Evolutionary conservation across 2,888 invertebrate genomes (phyloP).

Genomic region (Syritta pipiens): DNA sequence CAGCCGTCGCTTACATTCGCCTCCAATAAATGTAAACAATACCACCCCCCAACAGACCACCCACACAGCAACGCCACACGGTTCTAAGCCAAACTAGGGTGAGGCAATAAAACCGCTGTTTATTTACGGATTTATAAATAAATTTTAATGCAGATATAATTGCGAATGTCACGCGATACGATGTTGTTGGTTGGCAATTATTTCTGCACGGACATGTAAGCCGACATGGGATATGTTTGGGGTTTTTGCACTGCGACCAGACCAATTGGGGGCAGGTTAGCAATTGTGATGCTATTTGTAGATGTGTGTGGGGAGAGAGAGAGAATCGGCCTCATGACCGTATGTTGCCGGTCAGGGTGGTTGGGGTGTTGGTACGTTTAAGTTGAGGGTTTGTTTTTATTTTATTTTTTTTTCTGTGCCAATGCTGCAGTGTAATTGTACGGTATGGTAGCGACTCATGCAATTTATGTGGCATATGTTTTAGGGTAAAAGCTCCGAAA

Average conservation of each 20-base stretch:
- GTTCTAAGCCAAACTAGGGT: conserved; percentile 55
- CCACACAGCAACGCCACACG: not conserved
- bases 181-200: conserved; percentile 65
- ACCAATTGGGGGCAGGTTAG: conserved; percentile 16
- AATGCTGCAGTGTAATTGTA: conserved; percentile 57
- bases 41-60: not conserved
- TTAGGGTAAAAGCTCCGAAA: conserved; percentile 1
- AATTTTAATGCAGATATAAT: conserved; percentile 70
- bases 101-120: conserved; percentile 69
- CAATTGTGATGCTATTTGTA: conserved; percentile 64
- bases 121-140: conserved; percentile 69
- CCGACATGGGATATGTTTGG: conserved; percentile 65
- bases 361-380: conserved; percentile 18
- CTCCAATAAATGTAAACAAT: conserved; percentile 64
- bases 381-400: conserved; percentile 19
- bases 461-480: conserved; percentile 20
- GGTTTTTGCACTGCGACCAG: conserved; percentile 33
- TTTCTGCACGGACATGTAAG: conserved; percentile 67
- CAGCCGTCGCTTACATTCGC: conserved; percentile 36
- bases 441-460: conserved; percentile 17
- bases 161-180: conserved; percentile 69
- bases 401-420: conserved; percentile 35
- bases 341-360: conserved; percentile 6
- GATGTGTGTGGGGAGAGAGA: conserved; percentile 49
- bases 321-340: conserved; percentile 40